phyloP scores from a whole-genome alignment of 2,797 vertebrate genomes.

The Sebastes kiyomatsui region DNA sequence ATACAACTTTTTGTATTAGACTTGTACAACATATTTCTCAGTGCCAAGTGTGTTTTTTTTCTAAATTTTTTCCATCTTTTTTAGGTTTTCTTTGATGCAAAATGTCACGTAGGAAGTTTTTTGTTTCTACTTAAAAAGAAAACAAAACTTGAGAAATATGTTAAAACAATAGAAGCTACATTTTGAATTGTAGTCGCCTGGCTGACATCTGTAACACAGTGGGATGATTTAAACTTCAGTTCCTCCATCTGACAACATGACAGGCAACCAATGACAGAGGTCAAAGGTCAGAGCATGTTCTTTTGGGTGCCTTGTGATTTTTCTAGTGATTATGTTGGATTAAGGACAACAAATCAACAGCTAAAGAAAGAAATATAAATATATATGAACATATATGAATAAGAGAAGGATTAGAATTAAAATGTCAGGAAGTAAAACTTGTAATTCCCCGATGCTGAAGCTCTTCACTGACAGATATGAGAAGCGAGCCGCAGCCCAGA shows the following conservation, averaged over 20 bases:
- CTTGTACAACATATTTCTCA: too few species aligned
- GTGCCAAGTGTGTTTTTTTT: too few species aligned
- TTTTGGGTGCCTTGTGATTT: not conserved
- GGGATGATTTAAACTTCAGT: not conserved
- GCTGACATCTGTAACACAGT: not conserved
- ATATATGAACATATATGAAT: not conserved
- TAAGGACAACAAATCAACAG: not conserved
- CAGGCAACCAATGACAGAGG: not conserved
- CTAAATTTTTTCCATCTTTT: not conserved
- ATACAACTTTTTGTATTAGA: too few species aligned
- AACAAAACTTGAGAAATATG: not conserved
- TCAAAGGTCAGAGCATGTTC: not conserved
- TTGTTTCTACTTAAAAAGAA: not conserved
- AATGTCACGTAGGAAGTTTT: not conserved
- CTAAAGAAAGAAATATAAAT: not conserved
- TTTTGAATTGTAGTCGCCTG: not conserved
- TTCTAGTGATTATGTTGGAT: not conserved
- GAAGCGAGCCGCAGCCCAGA: conserved; percentile 5
- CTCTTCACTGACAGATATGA: not conserved
- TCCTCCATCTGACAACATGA: not conserved
- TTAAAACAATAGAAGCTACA: not conserved
- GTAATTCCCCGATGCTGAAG: not conserved
- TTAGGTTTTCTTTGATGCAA: not conserved
- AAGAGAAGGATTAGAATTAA: not conserved
- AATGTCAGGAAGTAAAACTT: not conserved